These are phyloP conservation scores for Cheilosia vulpina DNA, from an alignment of 2,888 invertebrate species.

Conservation along the genomic window DNA sequence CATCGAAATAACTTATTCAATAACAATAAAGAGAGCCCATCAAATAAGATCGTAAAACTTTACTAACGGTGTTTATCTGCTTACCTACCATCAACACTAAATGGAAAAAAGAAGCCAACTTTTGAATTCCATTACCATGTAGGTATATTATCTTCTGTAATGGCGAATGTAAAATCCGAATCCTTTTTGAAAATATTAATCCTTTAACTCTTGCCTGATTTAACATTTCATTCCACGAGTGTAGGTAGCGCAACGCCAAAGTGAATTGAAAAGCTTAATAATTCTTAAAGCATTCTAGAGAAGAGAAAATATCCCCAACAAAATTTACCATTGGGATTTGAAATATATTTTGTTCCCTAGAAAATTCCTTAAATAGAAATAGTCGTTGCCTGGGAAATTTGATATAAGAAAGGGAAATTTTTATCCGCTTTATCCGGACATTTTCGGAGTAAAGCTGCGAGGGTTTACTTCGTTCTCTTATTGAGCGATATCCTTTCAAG, in stretches of 20 bases:
- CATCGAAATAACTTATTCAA: slow-evolving; percentile 44
- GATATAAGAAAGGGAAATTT: background rate
- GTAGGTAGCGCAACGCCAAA: too few species aligned
- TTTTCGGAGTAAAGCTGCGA: background rate
- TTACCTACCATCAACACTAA: background rate
- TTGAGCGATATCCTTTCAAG: background rate
- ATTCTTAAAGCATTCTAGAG: background rate
- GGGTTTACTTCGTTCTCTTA: background rate
- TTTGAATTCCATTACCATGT: background rate
- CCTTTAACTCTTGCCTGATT: background rate
- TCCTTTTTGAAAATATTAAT: background rate
- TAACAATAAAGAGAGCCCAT: slow-evolving; percentile 36
- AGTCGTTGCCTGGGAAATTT: background rate
- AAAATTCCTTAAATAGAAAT: background rate
- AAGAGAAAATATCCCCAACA: slow-evolving; percentile 3
- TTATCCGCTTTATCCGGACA: background rate
- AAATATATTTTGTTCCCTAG: too few species aligned
- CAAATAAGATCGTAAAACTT: slow-evolving; percentile 33
- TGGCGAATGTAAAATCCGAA: background rate
- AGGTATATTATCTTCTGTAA: background rate
- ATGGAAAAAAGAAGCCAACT: background rate
- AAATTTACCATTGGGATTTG: background rate
- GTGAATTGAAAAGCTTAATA: background rate
- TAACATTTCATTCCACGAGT: too few species aligned
- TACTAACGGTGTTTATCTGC: background rate